phyloP scores from a whole-genome alignment of 1,140 invertebrate species.

The Atta colombica region DNA sequence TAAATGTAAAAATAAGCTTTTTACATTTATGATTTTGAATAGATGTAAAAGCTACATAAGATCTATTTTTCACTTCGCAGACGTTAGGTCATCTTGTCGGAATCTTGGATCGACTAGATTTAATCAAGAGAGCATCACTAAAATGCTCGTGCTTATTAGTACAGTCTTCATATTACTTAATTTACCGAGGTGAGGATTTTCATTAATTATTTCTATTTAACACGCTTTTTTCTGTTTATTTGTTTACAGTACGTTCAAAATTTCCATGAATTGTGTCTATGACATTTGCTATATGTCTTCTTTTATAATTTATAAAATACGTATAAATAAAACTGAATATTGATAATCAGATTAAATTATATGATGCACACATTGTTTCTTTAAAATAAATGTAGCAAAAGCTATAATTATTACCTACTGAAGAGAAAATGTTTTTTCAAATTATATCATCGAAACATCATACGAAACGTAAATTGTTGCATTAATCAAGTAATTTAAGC shows the following conservation, averaged over 20 bases:
- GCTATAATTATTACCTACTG: neutral
- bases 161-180: slow-evolving; percentile 88
- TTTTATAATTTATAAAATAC: neutral
- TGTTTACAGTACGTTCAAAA: neutral
- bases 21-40: neutral
- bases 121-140: slow-evolving; percentile 87
- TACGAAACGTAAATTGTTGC: neutral
- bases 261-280: neutral
- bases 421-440: neutral
- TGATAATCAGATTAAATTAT: slow-evolving; percentile 14
- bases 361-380: neutral
- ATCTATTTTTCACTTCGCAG: slow-evolving; percentile 77
- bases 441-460: slow-evolving; percentile 1
- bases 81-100: slow-evolving; percentile 82
- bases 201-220: neutral
- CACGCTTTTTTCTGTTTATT: slow-evolving; percentile 6
- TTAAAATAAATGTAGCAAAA: neutral
- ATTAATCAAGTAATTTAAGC: neutral
- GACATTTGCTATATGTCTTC: neutral
- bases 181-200: slow-evolving; percentile 86
- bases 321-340: neutral
- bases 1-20: neutral
- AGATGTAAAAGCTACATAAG: neutral
- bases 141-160: slow-evolving; percentile 87
- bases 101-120: slow-evolving; percentile 84